phyloP scores from a whole-genome alignment of 2,797 vertebrate genomes.

The Spondyliosoma cantharus region DNA sequence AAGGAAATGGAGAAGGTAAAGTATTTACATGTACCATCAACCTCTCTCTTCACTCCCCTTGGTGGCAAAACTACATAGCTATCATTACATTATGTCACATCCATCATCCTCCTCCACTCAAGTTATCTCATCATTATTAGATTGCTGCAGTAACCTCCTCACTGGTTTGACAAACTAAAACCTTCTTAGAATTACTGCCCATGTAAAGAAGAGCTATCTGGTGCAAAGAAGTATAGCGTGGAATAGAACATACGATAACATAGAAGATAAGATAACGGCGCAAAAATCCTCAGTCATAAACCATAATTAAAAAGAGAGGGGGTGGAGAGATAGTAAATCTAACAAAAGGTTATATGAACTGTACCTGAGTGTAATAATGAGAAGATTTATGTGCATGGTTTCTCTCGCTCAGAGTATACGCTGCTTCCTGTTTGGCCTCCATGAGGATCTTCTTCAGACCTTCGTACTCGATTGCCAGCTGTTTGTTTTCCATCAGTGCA shows the following conservation, averaged over 20 bases:
- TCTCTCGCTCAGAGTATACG: slow-evolving; percentile 68
- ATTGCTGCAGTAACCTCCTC: slow-evolving; percentile 79
- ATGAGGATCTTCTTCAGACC: slow-evolving; percentile 74
- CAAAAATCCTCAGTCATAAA: slow-evolving; percentile 28
- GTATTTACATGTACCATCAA: slow-evolving; percentile 74
- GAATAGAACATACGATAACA: slow-evolving; percentile 10
- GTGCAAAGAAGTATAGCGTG: slow-evolving; percentile 18
- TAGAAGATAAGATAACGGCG: slow-evolving; percentile 10
- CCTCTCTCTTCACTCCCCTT: slow-evolving; percentile 69
- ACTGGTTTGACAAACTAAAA: slow-evolving; percentile 73
- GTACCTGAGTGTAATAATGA: slow-evolving; percentile 85
- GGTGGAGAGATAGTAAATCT: slow-evolving; percentile 11
- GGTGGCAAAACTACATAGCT: slow-evolving; percentile 72
- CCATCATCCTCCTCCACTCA: slow-evolving; percentile 82
- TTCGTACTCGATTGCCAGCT: slow-evolving; percentile 83
- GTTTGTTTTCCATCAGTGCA: slow-evolving; percentile 81
- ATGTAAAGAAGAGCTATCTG: slow-evolving; percentile 50
- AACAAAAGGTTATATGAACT: slow-evolving; percentile 48
- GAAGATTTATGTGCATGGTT: slow-evolving; percentile 71
- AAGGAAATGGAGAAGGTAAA: slow-evolving; percentile 56
- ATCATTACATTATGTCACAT: slow-evolving; percentile 80
- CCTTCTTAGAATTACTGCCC: slow-evolving; percentile 66
- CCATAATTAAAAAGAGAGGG: slow-evolving; percentile 32
- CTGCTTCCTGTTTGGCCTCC: slow-evolving; percentile 77
- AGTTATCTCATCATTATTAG: slow-evolving; percentile 82